phyloP scores from a whole-genome alignment of 64 coral and sea anemone genomes.

The Montipora capricornis region DNA sequence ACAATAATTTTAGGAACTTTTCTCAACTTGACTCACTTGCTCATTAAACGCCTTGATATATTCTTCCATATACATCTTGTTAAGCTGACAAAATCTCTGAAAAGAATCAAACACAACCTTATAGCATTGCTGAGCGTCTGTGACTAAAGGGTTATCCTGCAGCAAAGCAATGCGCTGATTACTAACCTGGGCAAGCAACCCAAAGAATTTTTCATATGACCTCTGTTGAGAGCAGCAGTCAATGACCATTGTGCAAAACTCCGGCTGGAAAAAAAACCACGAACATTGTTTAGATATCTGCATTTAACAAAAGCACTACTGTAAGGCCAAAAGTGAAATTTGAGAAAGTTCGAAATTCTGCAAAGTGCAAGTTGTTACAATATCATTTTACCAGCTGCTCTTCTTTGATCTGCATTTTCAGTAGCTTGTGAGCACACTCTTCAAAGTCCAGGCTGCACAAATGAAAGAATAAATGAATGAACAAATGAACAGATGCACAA shows the following conservation, averaged over 20 bases:
- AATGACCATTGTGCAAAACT: conserved; percentile 96
- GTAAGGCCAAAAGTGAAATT: neutral
- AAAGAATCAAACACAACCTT: neutral
- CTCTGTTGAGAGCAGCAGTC: conserved; percentile 99
- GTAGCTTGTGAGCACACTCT: conserved; percentile 97
- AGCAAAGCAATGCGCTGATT: too few species aligned
- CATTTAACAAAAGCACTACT: neutral
- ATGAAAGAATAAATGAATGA: neutral
- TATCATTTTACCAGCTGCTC: conserved; percentile 86
- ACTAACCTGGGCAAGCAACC: conserved; percentile 91
- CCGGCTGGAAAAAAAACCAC: conserved; percentile 48
- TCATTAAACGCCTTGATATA: conserved; percentile 93
- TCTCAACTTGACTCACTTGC: conserved; percentile 64
- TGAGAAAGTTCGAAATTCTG: neutral
- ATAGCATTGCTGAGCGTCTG: neutral
- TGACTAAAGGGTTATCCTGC: too few species aligned
- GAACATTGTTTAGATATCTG: neutral
- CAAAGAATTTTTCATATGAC: conserved; percentile 99
- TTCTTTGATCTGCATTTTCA: conserved; percentile 96
- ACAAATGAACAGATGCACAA: neutral
- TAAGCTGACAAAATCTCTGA: conserved; percentile 95
- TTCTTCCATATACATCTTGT: conserved; percentile 95
- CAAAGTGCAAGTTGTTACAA: neutral
- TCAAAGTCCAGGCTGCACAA: neutral
- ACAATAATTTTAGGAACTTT: neutral